These are phyloP conservation scores for Panthera tigris DNA, from an alignment of 2,113 vertebrate genomes.

Conservation along the genomic window DNA sequence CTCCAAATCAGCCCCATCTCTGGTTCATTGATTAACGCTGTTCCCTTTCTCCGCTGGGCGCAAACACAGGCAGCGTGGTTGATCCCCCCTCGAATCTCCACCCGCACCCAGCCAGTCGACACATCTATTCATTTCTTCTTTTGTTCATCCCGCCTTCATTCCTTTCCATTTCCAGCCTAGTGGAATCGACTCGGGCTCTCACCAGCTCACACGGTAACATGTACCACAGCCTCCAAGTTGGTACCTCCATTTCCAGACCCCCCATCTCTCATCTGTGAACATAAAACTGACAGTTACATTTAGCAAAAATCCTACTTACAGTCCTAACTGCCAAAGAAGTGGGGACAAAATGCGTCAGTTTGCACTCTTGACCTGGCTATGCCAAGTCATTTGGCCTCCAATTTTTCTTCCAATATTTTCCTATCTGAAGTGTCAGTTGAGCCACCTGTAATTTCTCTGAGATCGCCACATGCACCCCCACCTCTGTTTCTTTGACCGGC, in stretches of 20 bases:
- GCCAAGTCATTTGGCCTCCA: neutral
- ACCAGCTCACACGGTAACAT: accelerated
- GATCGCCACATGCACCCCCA: accelerated
- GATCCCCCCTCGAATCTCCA: neutral
- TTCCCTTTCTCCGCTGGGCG: too few relatives aligned
- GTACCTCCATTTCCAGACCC: accelerated
- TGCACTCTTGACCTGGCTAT: accelerated
- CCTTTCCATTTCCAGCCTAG: neutral
- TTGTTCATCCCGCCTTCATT: neutral
- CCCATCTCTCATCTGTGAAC: neutral
- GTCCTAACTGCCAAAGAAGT: neutral
- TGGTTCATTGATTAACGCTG: neutral
- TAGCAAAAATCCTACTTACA: neutral
- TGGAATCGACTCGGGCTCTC: accelerated
- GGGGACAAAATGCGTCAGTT: neutral
- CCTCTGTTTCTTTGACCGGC: accelerated
- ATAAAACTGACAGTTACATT: neutral
- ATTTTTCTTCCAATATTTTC: neutral
- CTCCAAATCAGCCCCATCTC: neutral
- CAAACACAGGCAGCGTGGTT: neutral
- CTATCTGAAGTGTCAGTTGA: accelerated
- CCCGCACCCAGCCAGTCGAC: neutral
- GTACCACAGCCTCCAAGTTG: accelerated
- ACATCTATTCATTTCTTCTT: too few relatives aligned
- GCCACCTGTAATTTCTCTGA: too few relatives aligned